Conservation (phyloP, 2,113 vertebrate genomes). For the Rhombomys opimus region DNA sequence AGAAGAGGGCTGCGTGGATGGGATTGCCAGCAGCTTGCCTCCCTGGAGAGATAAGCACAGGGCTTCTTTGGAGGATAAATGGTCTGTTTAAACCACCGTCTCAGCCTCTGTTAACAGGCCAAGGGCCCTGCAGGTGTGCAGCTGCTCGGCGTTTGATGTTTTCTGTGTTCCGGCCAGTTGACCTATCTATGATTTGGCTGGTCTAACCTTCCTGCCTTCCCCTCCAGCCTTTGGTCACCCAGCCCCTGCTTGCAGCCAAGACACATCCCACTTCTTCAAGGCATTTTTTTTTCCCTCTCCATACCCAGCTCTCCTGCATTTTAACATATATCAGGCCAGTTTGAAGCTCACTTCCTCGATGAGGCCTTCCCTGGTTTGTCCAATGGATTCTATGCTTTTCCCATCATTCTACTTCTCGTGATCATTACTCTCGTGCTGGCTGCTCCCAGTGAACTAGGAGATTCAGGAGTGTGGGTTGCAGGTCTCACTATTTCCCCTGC, state of each 20-base stretch:
- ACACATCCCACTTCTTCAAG: too few relatives aligned
- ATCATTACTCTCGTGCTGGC: neutral
- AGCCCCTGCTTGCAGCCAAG: neutral
- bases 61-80: neutral
- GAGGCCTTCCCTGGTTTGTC: neutral
- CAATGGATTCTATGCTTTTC: neutral
- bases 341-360: neutral
- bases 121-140: neutral
- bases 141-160: too few relatives aligned
- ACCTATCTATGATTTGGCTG: too few relatives aligned
- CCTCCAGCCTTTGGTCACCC: neutral
- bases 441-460: neutral
- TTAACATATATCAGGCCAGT: constrained; percentile 10
- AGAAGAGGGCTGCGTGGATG: neutral
- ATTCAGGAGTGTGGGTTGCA: neutral
- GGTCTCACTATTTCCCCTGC: neutral
- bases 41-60: neutral
- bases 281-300: neutral
- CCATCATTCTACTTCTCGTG: neutral
- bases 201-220: neutral
- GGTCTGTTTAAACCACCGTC: neutral
- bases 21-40: neutral
- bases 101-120: neutral
- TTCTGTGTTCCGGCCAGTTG: neutral
- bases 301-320: neutral